Percentiles rank a stretch among this genome's conserved stretches.
phyloP scores from a whole-genome alignment of 2,797 vertebrate species.

The Karalla daura region DNA sequence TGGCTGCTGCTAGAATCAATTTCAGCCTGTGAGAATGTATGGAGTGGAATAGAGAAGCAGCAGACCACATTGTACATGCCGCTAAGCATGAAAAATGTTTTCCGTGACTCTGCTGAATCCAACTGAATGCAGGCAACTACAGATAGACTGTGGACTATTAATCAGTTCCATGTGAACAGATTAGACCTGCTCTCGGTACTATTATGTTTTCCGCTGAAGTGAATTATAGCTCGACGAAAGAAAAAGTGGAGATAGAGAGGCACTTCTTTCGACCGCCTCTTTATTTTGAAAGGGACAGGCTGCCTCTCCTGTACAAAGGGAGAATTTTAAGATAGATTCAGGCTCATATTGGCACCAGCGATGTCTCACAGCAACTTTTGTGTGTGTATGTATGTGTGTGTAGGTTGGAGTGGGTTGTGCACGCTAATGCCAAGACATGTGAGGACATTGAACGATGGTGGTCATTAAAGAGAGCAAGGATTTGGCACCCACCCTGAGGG shows the following conservation, averaged over 20 bases:
- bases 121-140: slow-evolving; percentile 50
- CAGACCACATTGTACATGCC: slow-evolving; percentile 56
- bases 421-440: slow-evolving; percentile 47
- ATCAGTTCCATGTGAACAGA: slow-evolving; percentile 69
- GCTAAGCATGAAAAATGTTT: slow-evolving; percentile 74
- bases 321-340: slow-evolving; percentile 22
- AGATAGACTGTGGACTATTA: slow-evolving; percentile 67
- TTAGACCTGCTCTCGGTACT: slow-evolving; percentile 53
- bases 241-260: slow-evolving; percentile 15
- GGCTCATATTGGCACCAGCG: slow-evolving; percentile 26
- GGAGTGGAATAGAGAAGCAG: slow-evolving; percentile 63
- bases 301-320: slow-evolving; percentile 5
- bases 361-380: slow-evolving; percentile 23
- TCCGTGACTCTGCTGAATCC: slow-evolving; percentile 54
- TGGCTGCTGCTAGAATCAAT: slow-evolving; percentile 69
- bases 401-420: slow-evolving; percentile 21
- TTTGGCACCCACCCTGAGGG: slow-evolving; percentile 69
- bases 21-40: slow-evolving; percentile 62
- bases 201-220: slow-evolving; percentile 47
- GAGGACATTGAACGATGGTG: slow-evolving; percentile 75
- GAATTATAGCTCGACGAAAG: slow-evolving; percentile 40
- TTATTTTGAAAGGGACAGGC: slow-evolving; percentile 19
- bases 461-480: slow-evolving; percentile 73
- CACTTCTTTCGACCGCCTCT: slow-evolving; percentile 2
- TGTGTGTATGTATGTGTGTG: slow-evolving; percentile 29